Base-by-base conservation (phyloP, 2,888 invertebrate species). In the Acronicta psi region DNA sequence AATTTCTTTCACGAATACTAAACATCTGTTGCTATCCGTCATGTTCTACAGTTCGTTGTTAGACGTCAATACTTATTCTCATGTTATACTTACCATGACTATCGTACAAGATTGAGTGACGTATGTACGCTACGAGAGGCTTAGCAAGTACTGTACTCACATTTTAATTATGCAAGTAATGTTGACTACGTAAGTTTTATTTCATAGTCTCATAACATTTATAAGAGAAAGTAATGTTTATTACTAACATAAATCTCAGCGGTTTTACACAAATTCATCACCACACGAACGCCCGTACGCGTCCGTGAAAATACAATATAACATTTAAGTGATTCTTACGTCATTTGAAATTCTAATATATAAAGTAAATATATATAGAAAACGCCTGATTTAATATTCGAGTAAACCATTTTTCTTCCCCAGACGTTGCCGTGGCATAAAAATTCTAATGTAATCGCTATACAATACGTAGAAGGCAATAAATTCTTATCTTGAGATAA, bases 401-500 rank as follows among this genome's bases (percentile, higher is more conserved):
- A 69, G 44, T 60, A 55, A 45, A 65, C 63, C 59, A 78, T 80
- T 70, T 75, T 60, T 80, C 69, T 66, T 70, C 46, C 56, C 50
- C 55, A 66, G 65, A 72, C 70, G 64, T 73, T 54, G 60, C 46
- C 29, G 56, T 70, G 61, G 56, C 58, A 73, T 78, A 76, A 73
- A 75, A 78, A 80, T 73, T 74, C 75, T 71, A 77, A 76, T 73
- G 72, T 76, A 74, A 75, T 75, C 69, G 67, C 63, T 68, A 61
- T 73, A 81, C 80, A 80, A 79, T 80, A 75, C 73, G 66, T 64
- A 55, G 58, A 69, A 64, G 52, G 77, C 62, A 77, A 83, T 86
- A 85, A 87, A 83, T 82, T 73, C 76, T 86, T 87, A 88, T 87
- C 85, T 77, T 25, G 53, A 80, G 85, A 86, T 87, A 85, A 85